A percentile compares a stretch with the other conserved stretches of the same genome.
phyloP scores from a whole-genome alignment of 2,888 invertebrate genomes.

The Panorpa germanica region DNA sequence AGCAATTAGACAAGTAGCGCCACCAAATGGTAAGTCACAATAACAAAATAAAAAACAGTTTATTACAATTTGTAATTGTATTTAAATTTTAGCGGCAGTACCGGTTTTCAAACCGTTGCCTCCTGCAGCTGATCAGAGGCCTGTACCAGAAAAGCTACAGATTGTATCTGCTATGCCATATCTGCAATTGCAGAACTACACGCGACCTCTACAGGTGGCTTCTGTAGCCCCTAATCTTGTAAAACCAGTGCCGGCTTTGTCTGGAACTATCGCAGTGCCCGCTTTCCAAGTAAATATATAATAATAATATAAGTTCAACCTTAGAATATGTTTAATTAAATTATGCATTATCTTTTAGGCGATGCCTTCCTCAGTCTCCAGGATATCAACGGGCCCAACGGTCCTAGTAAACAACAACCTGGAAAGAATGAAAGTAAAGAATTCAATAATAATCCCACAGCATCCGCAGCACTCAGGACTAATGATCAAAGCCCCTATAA shows the following conservation, averaged over 20 bases:
- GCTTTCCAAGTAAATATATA: no score
- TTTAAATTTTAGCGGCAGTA: no score
- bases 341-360: slow-evolving; percentile 24
- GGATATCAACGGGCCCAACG: slow-evolving; percentile 29
- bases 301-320: no score
- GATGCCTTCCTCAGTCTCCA: slow-evolving; percentile 34
- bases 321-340: no score
- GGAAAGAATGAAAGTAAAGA: no score
- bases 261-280: slow-evolving; percentile 23
- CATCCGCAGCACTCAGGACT: slow-evolving; percentile 24
- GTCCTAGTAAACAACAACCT: slow-evolving; percentile 21
- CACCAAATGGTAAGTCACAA: slow-evolving; percentile 7
- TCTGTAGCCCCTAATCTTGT: slow-evolving; percentile 1
- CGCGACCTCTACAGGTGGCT: slow-evolving; percentile 13
- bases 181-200: slow-evolving; percentile 25
- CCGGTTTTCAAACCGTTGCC: slow-evolving; percentile 69
- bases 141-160: no score
- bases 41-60: slow-evolving; percentile 1
- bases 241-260: not conserved
- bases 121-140: no score
- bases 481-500: slow-evolving; percentile 17
- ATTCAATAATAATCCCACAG: slow-evolving; percentile 25
- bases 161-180: no score
- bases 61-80: no score
- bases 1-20: not conserved